Base-by-base conservation (phyloP, 2,888 invertebrate species). In the Idaea biselata region DNA sequence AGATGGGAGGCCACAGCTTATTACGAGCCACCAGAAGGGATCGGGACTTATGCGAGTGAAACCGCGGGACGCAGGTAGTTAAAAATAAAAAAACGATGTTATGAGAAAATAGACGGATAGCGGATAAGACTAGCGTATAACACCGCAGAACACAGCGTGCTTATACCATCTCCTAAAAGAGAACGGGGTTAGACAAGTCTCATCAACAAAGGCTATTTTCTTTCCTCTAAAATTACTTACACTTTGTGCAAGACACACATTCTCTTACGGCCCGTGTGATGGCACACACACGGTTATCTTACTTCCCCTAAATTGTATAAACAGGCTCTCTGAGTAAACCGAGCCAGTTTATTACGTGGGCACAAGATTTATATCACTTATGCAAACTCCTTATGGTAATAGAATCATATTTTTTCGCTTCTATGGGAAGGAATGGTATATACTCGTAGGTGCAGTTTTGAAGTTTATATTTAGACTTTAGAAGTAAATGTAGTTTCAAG, bases 371-470 rank as follows among this genome's bases (percentile, higher is more conserved):
- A 44, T 44, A 44, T 44, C 44, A 44, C 44, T 44, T 44, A 44
- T 44, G 44, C 44, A 44, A 44, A 44, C 44, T 44, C 3, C 44
- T 44, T 44, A 44, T 44, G 44, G 44, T 44, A 44, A 44, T 44
- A 44, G 44, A 44, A 44, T 44, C 44, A 44, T 44, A 44, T 44
- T 44, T 44, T 44, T 44, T 44, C 44, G 44, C 44, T 44, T 44
- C 8, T 44, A 44, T 3, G 14, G 11, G 44, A 14, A 11, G 11
- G 14, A 44, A 44, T 44, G 44, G 11, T n/a, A n/a, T n/a, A n/a
- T n/a, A n/a, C n/a, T n/a, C n/a, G n/a, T 25, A 3, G 25, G 25
- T 25, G 25, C 44, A 44, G 44, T 44, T 44, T 44, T 11, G 44
- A 44, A 44, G 44, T 44, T 44, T 2, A 2, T 32, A 32, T 32